A percentile compares a stretch with the other conserved stretches of the same genome.
These are phyloP conservation scores for Orientallactaga bullata DNA, from an alignment of 2,113 vertebrate species.

Conservation along the genomic window DNA sequence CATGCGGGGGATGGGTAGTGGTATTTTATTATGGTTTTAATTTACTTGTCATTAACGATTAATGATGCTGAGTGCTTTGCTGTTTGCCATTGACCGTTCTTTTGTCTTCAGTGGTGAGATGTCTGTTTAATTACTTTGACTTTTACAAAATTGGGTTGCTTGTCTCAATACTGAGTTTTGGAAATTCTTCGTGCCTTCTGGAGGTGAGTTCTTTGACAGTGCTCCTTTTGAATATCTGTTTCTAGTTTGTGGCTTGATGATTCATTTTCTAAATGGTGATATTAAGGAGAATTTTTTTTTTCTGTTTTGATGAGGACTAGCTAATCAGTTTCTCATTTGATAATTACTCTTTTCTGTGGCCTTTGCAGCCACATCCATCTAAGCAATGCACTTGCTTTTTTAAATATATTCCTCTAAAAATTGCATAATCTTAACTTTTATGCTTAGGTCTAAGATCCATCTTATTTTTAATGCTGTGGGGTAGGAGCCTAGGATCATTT, in stretches of 20 bases:
- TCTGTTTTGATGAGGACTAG: slow-evolving; percentile 23
- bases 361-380: not conserved
- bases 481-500: not conserved
- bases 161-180: not conserved
- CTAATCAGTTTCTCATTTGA: not conserved
- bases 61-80: not conserved
- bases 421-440: not conserved
- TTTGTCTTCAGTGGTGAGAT: not conserved
- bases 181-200: not conserved
- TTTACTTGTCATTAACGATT: not conserved
- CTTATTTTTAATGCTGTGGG: not conserved
- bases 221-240: not conserved
- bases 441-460: not conserved
- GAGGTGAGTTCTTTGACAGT: not conserved
- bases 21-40: not conserved
- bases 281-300: not conserved
- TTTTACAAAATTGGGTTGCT: not conserved
- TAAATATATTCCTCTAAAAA: not conserved
- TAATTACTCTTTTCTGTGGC: not conserved
- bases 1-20: not conserved
- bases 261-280: not conserved
- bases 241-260: not conserved
- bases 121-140: not conserved
- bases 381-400: not conserved
- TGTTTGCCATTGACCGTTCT: not conserved